Evolutionary conservation across 2,113 vertebrate genomes (phyloP), one percentile per base, ranked within the genome.

Genomic region (Tychaedon coryphoeus): DNA sequence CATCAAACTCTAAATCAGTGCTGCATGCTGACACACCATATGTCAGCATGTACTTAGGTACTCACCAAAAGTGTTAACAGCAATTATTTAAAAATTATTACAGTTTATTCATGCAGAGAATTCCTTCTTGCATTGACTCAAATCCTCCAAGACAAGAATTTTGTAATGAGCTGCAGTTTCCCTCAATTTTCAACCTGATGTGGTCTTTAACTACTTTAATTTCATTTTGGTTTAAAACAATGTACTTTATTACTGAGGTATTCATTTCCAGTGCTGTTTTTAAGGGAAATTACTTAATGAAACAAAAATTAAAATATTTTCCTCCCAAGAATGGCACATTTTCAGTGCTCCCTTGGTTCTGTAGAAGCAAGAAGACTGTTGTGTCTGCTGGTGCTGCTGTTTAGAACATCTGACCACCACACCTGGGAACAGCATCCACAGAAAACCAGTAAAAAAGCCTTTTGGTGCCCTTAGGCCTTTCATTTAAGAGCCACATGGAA

Each of bases 71-170:
- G 88, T 11, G 38, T 70, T 70, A 92, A 83, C 64, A 66, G 90
- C 10, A 6, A 93, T 96, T 94, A 94, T 87, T 95, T 89, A 33
- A 84, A 93, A 90, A 95, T 91, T 82, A 94, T 94, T 92, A 86
- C 47, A 51, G 78, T 83, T 95, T 80, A 83, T 48, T 92, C 92
- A 92, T 19, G 74, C 60, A 77, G 93, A 93, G 87, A 60, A 92
- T 56, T 87, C 74, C 51, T 88, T 77, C 76, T 66, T 83, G 58
- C 54, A 70, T 7, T 3, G 3, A 82, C 28, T 90, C 64, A 60
- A 58, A 62, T 23, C 38, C n/a, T 73, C n/a, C 16, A 8, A 83
- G 60, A 19, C 0, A 3, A 65, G 31, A 45, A 0, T 19, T 16
- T 62, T 80, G 54, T 65, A 8, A 38, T 10, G 38, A 81, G 36